phyloP scores from a whole-genome alignment of 2,888 invertebrate genomes.

The Drosophila quinaria region DNA sequence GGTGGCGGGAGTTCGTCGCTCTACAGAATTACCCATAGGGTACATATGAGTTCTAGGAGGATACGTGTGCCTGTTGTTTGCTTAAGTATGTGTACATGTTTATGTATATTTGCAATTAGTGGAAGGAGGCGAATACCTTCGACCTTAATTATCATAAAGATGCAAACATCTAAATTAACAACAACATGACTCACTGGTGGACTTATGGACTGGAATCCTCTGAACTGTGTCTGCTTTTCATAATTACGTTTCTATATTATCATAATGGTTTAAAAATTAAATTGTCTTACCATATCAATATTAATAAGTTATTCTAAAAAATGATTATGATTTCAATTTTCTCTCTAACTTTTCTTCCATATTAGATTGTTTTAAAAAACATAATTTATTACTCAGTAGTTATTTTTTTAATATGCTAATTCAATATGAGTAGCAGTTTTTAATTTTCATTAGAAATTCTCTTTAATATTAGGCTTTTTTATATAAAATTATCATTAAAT shows the following conservation, averaged over 20 bases:
- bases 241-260: background rate
- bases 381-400: too few relatives aligned
- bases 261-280: background rate
- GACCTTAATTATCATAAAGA: conserved; percentile 47
- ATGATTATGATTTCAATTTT: too few relatives aligned
- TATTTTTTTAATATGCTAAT: too few relatives aligned
- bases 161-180: conserved; percentile 14
- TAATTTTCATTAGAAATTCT: too few relatives aligned
- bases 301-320: too few relatives aligned
- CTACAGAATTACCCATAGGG: background rate
- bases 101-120: conserved; percentile 14
- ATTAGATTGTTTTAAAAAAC: too few relatives aligned
- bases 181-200: background rate
- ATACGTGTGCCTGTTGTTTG: conserved; percentile 36
- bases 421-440: too few relatives aligned
- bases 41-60: conserved; percentile 2
- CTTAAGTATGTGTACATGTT: conserved; percentile 20
- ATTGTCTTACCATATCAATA: background rate
- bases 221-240: background rate
- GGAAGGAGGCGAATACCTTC: background rate
- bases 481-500: background rate
- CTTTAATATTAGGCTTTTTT: too few relatives aligned
- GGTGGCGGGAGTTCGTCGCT: conserved; percentile 18
- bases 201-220: background rate
- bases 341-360: too few relatives aligned